phyloP scores from a whole-genome alignment of 2,113 vertebrate species.

The Bos javanicus region DNA sequence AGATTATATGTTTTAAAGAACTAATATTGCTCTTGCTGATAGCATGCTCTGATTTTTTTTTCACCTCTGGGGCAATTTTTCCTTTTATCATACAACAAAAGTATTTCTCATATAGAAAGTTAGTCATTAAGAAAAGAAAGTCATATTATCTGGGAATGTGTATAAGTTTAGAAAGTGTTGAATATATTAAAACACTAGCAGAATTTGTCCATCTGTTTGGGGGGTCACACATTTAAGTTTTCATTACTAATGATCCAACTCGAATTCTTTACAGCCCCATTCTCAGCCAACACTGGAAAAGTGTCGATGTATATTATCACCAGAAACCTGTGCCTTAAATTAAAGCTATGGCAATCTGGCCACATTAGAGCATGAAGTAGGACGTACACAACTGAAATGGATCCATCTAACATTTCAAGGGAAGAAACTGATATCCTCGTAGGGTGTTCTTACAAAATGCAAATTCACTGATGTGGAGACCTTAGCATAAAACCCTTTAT shows the following conservation, averaged over 20 bases:
- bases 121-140: background rate
- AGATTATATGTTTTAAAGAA: slow-evolving; percentile 4
- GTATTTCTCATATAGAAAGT: background rate
- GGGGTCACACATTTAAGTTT: slow-evolving; percentile 71
- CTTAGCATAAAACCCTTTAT: slow-evolving; percentile 70
- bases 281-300: slow-evolving; percentile 73
- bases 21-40: background rate
- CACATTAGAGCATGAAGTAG: slow-evolving; percentile 41
- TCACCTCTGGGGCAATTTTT: background rate
- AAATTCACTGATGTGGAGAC: slow-evolving; percentile 77
- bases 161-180: slow-evolving; percentile 32
- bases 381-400: slow-evolving; percentile 55
- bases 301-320: slow-evolving; percentile 67
- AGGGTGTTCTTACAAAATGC: slow-evolving; percentile 77
- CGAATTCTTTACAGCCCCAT: slow-evolving; percentile 64
- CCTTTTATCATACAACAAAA: background rate
- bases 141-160: slow-evolving; percentile 6
- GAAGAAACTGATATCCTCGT: slow-evolving; percentile 73
- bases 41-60: background rate
- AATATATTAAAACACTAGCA: slow-evolving; percentile 65
- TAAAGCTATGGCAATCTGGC: background rate
- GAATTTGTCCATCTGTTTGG: slow-evolving; percentile 70
- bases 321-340: slow-evolving; percentile 47
- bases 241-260: slow-evolving; percentile 77
- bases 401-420: slow-evolving; percentile 74